Evolutionary conservation across 2,113 vertebrate species (phyloP), one percentile per base, ranked within the genome.

Genomic region (Actenoides hombroni): DNA sequence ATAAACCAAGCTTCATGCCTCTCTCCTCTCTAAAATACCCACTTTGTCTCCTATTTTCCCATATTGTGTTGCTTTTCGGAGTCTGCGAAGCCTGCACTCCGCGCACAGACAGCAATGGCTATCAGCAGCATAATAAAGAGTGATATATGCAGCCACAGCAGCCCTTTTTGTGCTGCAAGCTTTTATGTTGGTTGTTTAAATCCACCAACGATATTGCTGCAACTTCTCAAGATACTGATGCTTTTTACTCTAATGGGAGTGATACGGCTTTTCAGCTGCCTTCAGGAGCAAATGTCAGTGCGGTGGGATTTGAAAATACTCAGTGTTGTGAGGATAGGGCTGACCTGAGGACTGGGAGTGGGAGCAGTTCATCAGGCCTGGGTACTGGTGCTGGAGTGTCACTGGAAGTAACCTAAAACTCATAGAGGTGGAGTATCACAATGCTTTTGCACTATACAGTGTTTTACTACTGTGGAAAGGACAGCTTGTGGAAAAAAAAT

Each of bases 231-330:
- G 85, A 10, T 83, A 59, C 2, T 10, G 57, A 48, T 53, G 77
- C 92, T 95, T 95, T 95, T 96, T 84, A 90, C 78, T 84, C 79
- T 94, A 92, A 93, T 87, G 81, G 88, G 73, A 90, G 84, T 74
- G 83, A 49, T 57, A 29, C 0, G n/a, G 68, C 56, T 89, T 97
- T 93, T 76, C 82, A 95, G 74, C 86, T 97, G 82, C 90, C 71
- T 94, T 77, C 9, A 11, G 87, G 81, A 95, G 61, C 51, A 67
- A 70, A 26, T 89, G 25, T 61, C 93, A 85, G 68, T 61, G 84
- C 88, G 85, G 81, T 26, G 75, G 77, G 61, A 42, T 92, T 85
- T 68, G 64, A 60, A 87, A 87, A 63, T 7, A 24, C 23, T 35
- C 29, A n/a, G 26, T 16, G 26, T 57, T 61, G 25, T 5, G 5